phyloP scores from a whole-genome alignment of 2,797 vertebrate species.

The Microchirus variegatus region DNA sequence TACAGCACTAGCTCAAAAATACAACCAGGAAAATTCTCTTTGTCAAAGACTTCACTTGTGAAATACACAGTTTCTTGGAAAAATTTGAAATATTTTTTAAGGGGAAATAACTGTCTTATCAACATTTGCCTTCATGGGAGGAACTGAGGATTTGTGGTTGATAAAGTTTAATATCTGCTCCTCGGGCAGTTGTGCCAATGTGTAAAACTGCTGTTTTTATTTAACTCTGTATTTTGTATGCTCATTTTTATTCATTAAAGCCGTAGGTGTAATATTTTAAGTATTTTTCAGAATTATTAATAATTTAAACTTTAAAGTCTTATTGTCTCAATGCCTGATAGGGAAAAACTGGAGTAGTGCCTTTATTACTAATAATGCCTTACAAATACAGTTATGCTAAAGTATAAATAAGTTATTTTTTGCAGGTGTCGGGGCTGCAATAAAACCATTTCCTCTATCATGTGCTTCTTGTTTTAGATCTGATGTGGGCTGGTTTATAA shows the following conservation, averaged over 20 bases:
- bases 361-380: conserved; percentile 41
- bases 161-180: conserved; percentile 2
- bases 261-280: neutral
- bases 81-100: too few relatives aligned
- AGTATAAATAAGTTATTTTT: neutral
- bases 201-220: neutral
- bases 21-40: neutral
- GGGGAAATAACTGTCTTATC: too few relatives aligned
- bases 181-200: conserved; percentile 4
- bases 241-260: neutral
- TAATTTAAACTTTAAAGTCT: conserved; percentile 5
- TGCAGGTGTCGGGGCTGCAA: conserved; percentile 12
- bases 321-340: conserved; percentile 1
- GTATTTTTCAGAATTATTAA: conserved; percentile 11
- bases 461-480: neutral
- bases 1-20: neutral
- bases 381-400: conserved; percentile 14
- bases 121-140: too few relatives aligned
- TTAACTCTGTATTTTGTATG: neutral
- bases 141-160: too few relatives aligned
- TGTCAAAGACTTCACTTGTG: too few relatives aligned
- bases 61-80: neutral
- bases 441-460: neutral
- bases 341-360: conserved; percentile 5
- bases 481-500: neutral